A percentile compares a stretch with the other conserved stretches of the same genome.
Conservation (phyloP, 2,113 vertebrate species). For the Gasterosteus aculeatus region DNA sequence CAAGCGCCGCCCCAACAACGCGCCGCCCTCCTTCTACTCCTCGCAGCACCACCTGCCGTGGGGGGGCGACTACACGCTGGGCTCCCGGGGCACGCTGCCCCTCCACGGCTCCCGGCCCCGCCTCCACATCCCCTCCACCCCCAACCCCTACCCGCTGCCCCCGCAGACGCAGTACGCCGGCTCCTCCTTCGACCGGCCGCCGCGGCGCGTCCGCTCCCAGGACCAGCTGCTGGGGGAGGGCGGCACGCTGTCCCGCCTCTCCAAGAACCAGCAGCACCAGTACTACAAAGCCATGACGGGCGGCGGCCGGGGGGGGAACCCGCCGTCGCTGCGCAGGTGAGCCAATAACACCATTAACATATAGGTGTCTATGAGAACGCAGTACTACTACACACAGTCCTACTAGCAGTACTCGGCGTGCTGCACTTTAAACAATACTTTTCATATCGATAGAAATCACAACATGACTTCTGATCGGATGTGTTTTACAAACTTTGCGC, state of each 20-base stretch:
- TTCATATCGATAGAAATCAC: not conserved
- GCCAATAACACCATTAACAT: not conserved
- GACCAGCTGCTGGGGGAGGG: constrained; percentile 86
- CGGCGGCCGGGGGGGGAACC: constrained; percentile 74
- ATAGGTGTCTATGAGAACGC: no score
- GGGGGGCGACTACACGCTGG: constrained; percentile 78
- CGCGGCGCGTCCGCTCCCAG: constrained; percentile 87
- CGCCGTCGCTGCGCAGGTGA: constrained; percentile 77
- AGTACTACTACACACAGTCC: not conserved
- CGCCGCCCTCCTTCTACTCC: constrained; percentile 80
- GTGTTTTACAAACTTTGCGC: no score
- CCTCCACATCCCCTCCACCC: constrained; percentile 80
- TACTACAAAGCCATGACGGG: constrained; percentile 82
- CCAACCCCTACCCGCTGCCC: constrained; percentile 83
- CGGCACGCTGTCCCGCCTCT: constrained; percentile 77
- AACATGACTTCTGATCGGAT: not conserved
- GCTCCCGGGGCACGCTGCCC: constrained; percentile 85
- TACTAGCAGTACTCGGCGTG: not conserved
- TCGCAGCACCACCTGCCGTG: constrained; percentile 83
- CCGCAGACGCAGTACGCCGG: constrained; percentile 66
- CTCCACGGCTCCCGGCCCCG: constrained; percentile 82
- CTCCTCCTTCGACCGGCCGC: constrained; percentile 70
- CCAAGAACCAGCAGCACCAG: constrained; percentile 84
- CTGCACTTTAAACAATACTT: not conserved
- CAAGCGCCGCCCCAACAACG: constrained; percentile 82